Percentiles rank a stretch among this genome's conserved stretches.
Conservation (phyloP, 2,888 invertebrate species). For the Kryphioiulus occultus region DNA sequence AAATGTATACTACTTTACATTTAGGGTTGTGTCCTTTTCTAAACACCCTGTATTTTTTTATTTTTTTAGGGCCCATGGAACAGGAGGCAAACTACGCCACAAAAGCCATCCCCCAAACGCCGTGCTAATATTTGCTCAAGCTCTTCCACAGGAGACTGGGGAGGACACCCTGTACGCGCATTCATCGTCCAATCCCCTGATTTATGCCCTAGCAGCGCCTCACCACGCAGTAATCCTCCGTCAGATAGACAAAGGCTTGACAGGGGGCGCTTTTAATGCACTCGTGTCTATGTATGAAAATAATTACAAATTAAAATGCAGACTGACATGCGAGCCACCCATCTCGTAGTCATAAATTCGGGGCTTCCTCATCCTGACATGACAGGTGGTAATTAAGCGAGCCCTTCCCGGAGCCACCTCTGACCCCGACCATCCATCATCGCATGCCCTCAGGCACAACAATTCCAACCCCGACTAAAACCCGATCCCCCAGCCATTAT, state of each 20-base stretch:
- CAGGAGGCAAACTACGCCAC: background rate
- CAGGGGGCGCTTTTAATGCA: slow-evolving; percentile 37
- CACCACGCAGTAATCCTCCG: background rate
- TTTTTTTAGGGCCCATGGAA: background rate
- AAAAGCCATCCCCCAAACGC: background rate
- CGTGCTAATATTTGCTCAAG: background rate
- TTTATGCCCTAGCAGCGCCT: slow-evolving; percentile 26
- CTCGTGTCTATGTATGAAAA: slow-evolving; percentile 46
- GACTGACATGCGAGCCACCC: slow-evolving; percentile 53
- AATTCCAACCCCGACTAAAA: slow-evolving; percentile 43
- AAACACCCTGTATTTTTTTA: too few species aligned
- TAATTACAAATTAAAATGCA: slow-evolving; percentile 53
- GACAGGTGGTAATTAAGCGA: slow-evolving; percentile 53
- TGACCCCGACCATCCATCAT: slow-evolving; percentile 52
- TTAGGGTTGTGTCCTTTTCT: too few species aligned
- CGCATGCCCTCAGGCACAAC: slow-evolving; percentile 50
- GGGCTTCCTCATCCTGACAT: slow-evolving; percentile 52
- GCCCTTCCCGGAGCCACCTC: slow-evolving; percentile 52
- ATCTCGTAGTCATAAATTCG: slow-evolving; percentile 52
- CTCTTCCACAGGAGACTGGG: background rate
- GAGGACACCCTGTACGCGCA: slow-evolving; percentile 41
- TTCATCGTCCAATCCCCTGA: slow-evolving; percentile 33
- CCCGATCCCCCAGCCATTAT: slow-evolving; percentile 13
- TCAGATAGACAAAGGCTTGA: slow-evolving; percentile 44
- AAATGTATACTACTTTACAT: too few species aligned